phyloP scores from a whole-genome alignment of 2,797 vertebrate genomes.

The Sebastes trivittatus region DNA sequence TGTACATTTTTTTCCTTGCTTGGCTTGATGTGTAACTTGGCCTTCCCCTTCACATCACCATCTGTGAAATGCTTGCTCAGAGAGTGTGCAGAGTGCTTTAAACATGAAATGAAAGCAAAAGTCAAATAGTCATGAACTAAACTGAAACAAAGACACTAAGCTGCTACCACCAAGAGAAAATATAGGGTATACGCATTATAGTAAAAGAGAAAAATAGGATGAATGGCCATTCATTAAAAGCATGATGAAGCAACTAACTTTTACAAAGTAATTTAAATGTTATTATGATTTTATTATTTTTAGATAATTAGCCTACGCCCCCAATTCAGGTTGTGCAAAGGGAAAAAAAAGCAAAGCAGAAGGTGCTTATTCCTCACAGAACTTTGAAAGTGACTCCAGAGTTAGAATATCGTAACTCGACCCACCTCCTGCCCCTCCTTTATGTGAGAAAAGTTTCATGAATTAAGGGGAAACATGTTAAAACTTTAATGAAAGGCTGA shows the following conservation, averaged over 20 bases:
- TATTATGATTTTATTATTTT: constrained; percentile 29
- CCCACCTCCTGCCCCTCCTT: constrained; percentile 26
- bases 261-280: constrained; percentile 35
- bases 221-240: not conserved
- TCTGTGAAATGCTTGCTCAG: constrained; percentile 12
- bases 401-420: not conserved
- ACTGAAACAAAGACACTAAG: not conserved
- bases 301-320: constrained; percentile 48
- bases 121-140: not conserved
- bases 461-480: not conserved
- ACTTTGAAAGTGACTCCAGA: constrained; percentile 63
- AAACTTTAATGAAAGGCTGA: constrained; percentile 4
- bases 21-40: not conserved
- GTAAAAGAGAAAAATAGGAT: not conserved
- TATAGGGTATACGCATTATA: not conserved
- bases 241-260: constrained; percentile 14
- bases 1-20: not conserved
- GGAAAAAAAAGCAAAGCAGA: not conserved
- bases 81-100: not conserved
- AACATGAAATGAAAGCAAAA: constrained; percentile 16
- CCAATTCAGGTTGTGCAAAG: not conserved
- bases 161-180: not conserved
- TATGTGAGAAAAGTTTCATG: not conserved
- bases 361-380: constrained; percentile 17
- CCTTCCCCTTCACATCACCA: not conserved